phyloP scores from a whole-genome alignment of 2,888 invertebrate species.

The Alviniconcha strummeri region DNA sequence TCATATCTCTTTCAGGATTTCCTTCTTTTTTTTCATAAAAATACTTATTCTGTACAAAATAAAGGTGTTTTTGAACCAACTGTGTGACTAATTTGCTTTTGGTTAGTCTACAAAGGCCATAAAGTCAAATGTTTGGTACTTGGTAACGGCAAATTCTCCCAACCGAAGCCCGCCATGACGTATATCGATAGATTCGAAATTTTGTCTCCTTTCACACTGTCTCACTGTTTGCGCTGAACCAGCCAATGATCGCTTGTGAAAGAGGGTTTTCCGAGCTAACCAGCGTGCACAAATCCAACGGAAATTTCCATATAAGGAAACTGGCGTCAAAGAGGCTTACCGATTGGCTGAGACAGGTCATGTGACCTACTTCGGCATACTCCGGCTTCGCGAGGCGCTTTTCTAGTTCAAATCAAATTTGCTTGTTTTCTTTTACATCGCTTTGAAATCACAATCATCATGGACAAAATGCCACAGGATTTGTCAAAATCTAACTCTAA shows the following conservation, averaged over 20 bases:
- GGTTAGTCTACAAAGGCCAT: background rate
- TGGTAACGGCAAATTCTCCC: background rate
- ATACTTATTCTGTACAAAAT: background rate
- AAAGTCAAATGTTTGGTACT: background rate
- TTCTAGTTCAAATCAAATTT: too few relatives aligned
- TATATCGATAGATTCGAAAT: background rate
- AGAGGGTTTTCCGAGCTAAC: background rate
- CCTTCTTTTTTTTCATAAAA: background rate
- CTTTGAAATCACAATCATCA: too few relatives aligned
- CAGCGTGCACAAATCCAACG: background rate
- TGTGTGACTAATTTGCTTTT: background rate
- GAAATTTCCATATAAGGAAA: slow-evolving; percentile 6
- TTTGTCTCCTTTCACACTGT: background rate
- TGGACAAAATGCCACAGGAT: background rate
- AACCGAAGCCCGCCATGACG: background rate
- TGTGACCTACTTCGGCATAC: background rate
- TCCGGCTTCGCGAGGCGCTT: background rate
- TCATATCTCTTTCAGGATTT: background rate
- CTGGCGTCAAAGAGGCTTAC: background rate
- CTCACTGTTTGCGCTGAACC: background rate
- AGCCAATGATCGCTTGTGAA: background rate
- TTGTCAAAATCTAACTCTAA: background rate
- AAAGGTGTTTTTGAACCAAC: background rate
- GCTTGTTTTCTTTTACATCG: background rate
- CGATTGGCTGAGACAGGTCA: background rate